Evolutionary conservation across 2,888 invertebrate species (phyloP), one percentile per base, ranked within the genome.

Genomic region (Biston stratarius): DNA sequence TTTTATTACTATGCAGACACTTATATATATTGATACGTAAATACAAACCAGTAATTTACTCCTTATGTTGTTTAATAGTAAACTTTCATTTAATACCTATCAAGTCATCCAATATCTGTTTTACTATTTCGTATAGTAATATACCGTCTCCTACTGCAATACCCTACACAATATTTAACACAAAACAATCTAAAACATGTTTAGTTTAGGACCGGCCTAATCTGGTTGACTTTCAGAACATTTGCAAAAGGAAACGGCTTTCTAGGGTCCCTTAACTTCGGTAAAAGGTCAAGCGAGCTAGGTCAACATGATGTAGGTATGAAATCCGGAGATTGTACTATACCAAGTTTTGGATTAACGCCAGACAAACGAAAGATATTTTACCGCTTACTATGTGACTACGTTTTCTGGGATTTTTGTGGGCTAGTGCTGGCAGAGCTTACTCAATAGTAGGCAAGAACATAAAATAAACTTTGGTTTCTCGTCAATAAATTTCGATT

Each of bases 211-310:
- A 36, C 51, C 51, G 14, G 9, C 51, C 38, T 53, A 38, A 53
- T 53, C 53, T 53, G 48, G 10, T 49, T 12, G 33, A 12, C 42
- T 55, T 38, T 38, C 24, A 12, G 42, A 42, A n/a, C 24, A 55
- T 33, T 42, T 55, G 24, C 24, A 42, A 55, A 42, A 55, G 55
- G 12, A 55, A 40, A 55, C 42, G 11, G 42, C 38, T 24, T 55
- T 40, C 53, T 9, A 11, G 53, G 40, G 55, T 55, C 42, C 42
- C 24, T 42, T 55, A 53, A 53, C 53, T 53, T 53, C 52, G 36
- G 15, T 12, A 24, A 55, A 55, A 42, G 55, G 55, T 55, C 55
- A 55, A 55, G 24, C 40, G 11, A 40, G 42, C 55, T 40, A 55
- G 55, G 42, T 42, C 24, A 6, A 55, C 55, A 42, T 42, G 55